Evolutionary conservation across 2,888 invertebrate genomes (phyloP).

Genomic region (Cordilura impudica): DNA sequence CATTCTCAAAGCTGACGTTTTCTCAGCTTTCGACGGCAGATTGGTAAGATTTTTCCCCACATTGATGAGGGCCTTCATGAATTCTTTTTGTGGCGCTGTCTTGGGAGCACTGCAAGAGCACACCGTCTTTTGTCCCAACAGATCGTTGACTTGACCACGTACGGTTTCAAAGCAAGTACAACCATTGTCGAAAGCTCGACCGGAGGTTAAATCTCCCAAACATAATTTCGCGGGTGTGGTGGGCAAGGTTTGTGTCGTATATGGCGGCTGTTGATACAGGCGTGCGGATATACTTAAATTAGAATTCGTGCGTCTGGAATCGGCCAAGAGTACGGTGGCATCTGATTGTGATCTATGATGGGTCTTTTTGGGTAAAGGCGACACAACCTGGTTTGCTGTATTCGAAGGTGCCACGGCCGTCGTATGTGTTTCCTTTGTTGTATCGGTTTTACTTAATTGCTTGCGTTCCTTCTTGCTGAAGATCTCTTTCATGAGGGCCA

Average conservation of each 20-base stretch:
- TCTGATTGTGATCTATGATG: constrained; percentile 89
- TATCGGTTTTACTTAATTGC: constrained; percentile 65
- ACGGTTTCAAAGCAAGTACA: constrained; percentile 94
- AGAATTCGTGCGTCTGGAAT: constrained; percentile 67
- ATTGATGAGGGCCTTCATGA: constrained; percentile 90
- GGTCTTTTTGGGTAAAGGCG: constrained; percentile 82
- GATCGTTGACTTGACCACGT: constrained; percentile 85
- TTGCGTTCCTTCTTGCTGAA: constrained; percentile 76
- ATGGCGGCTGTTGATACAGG: constrained; percentile 74
- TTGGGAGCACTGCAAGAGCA: constrained; percentile 90
- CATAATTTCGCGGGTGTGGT: constrained; percentile 82
- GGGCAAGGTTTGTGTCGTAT: constrained; percentile 73
- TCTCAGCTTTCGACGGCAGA: constrained; percentile 92
- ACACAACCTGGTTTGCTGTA: constrained; percentile 47
- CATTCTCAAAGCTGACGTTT: constrained; percentile 94
- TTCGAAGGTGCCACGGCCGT: neutral
- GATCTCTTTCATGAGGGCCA: constrained; percentile 77
- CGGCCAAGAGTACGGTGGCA: constrained; percentile 84
- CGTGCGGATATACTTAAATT: constrained; percentile 72
- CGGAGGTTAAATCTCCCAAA: constrained; percentile 94
- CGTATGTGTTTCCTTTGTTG: constrained; percentile 27
- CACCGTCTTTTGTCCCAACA: constrained; percentile 86
- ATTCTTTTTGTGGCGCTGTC: constrained; percentile 89
- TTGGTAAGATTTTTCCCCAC: constrained; percentile 91
- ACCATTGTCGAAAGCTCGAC: constrained; percentile 97